Evolutionary conservation across 92 coral and sea anemone species (phyloP).

Genomic region (Actinostola sp.): DNA sequence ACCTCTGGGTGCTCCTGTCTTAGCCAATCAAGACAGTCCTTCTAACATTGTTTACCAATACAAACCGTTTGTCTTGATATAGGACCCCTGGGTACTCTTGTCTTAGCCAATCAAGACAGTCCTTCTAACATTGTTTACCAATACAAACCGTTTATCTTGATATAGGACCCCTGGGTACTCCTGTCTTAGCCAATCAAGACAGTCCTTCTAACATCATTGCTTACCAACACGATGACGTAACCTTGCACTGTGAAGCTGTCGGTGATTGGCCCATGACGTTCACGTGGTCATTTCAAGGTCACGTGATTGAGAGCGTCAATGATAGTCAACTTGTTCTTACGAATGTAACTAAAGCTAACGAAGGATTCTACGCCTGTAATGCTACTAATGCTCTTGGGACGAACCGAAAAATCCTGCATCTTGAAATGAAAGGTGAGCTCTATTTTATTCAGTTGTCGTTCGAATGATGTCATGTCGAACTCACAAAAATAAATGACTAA

Average conservation of each 20-base stretch:
- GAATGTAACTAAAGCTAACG: slow-evolving; percentile 1
- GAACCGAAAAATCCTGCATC: slow-evolving; percentile 15
- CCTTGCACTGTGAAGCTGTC: slow-evolving; percentile 28
- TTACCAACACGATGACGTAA: slow-evolving; percentile 28
- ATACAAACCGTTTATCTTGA: neutral
- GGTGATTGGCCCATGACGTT: slow-evolving; percentile 25
- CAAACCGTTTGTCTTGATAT: neutral
- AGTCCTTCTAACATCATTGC: neutral
- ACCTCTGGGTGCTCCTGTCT: too few species aligned
- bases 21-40: too few species aligned
- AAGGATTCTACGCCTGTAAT: slow-evolving; percentile 24
- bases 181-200: slow-evolving; percentile 7
- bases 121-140: neutral
- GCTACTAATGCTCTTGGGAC: slow-evolving; percentile 36
- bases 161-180: slow-evolving; percentile 19
- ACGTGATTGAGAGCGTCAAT: slow-evolving; percentile 10
- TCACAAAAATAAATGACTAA: neutral
- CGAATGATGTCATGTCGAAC: neutral
- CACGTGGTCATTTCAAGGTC: slow-evolving; percentile 32
- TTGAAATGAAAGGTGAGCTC: slow-evolving; percentile 30
- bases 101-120: neutral
- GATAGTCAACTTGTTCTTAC: slow-evolving; percentile 4
- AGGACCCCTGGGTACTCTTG: neutral
- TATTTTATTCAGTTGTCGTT: neutral
- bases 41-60: too few species aligned